Base-by-base conservation (phyloP, 2,113 vertebrate genomes). In the Cromileptes altivelis region DNA sequence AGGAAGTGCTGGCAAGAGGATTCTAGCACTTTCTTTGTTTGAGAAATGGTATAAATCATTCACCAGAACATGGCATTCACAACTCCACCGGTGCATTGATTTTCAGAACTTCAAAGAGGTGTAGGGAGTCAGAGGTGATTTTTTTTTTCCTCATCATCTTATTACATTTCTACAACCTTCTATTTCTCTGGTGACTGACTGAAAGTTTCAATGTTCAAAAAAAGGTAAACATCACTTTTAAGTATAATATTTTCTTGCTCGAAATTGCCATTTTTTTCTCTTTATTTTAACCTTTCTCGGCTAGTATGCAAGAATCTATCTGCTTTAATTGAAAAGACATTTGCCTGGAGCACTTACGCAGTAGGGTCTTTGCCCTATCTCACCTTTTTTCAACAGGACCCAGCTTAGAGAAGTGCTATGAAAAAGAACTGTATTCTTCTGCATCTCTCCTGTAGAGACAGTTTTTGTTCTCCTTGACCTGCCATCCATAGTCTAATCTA, bases 1-100 rank as follows among this genome's bases (percentile, higher is more conserved):
- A 88, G 88, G 89, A 91, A 91, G 85, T 87, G 90, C 89, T 87
- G 87, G 88, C 88, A 87, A 85, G 92, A 89, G 84, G 90, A 87
- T 89, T 91, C 87, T 75, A 85, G 85, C 92, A 85, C 85, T 93
- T 92, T 92, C 91, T 94, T 92, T 94, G 93, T 92, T 86, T 90
- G 89, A 93, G 88, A 90, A 93, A 91, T 80, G 74, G 90, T 90
- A 92, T 94, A 89, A 94, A 94, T 94, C 92, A 94, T 93, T 94
- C 91, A 94, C 80, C 85, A 90, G 82, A 90, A 91, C 91, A 91
- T 89, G 92, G 85, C 90, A 90, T 93, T 92, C 92, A 78, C 89
- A 90, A 81, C 85, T 92, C 89, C 88, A 88, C 89, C 68, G 42
- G 60, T 33, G 85, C 87, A 93, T 92, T 91, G 92, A 94, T 94